A percentile compares a stretch with the other conserved stretches of the same genome.
Evolutionary conservation across 1,140 invertebrate species (phyloP).

Genomic region (Macrosteles quadrilineatus): DNA sequence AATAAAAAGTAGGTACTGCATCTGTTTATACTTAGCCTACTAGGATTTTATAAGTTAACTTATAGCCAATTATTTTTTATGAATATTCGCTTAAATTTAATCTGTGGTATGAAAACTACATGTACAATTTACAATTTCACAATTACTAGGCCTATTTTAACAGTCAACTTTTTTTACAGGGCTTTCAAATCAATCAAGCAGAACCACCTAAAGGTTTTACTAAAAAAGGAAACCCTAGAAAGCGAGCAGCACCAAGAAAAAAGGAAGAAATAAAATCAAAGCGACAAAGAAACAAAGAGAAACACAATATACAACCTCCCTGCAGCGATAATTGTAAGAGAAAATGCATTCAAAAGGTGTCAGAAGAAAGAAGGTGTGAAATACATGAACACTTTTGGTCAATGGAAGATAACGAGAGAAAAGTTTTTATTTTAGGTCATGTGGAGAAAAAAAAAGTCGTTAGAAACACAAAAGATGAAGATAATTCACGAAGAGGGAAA

Average conservation of each 20-base stretch:
- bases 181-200: not conserved
- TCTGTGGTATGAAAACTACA: too few relatives aligned
- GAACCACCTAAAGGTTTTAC: conserved; percentile 9
- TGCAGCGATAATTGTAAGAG: conserved; percentile 13
- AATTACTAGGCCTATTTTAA: too few relatives aligned
- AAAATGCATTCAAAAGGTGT: conserved; percentile 18
- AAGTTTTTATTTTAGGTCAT: not conserved
- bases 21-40: too few relatives aligned
- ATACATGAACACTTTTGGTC: conserved; percentile 21
- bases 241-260: conserved; percentile 16
- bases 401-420: not conserved
- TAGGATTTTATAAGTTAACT: too few relatives aligned
- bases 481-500: not conserved
- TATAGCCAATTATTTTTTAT: too few relatives aligned
- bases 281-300: conserved; percentile 23
- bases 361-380: conserved; percentile 18
- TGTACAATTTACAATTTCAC: too few relatives aligned
- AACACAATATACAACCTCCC: conserved; percentile 8
- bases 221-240: conserved; percentile 18
- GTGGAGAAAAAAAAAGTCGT: not conserved
- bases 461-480: conserved; percentile 7
- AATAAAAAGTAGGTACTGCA: too few relatives aligned
- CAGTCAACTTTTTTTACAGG: not conserved
- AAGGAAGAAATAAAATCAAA: conserved; percentile 16
- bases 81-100: too few relatives aligned